Percentiles rank a stretch among this genome's conserved stretches.
Conservation (phyloP, 1,140 invertebrate genomes). For the Nomia melanderi region DNA sequence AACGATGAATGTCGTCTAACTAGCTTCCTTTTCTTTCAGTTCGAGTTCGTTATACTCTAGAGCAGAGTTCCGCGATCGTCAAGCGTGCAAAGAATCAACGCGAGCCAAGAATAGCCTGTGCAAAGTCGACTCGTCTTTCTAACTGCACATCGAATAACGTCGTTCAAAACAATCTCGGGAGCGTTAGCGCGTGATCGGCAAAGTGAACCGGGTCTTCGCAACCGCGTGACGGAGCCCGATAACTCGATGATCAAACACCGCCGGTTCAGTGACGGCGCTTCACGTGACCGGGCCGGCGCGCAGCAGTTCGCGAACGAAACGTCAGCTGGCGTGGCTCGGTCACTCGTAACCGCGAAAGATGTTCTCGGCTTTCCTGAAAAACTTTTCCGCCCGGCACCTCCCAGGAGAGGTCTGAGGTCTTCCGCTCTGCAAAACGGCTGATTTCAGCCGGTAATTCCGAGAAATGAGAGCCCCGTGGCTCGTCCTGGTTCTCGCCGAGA, state of each 20-base stretch:
- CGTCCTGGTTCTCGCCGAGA: conserved; percentile 54
- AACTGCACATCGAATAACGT: neutral
- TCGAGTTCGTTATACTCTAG: too few species aligned
- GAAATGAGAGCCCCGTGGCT: conserved; percentile 60
- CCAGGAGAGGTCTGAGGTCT: conserved; percentile 28
- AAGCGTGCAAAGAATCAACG: too few species aligned
- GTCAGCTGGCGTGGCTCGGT: conserved; percentile 34
- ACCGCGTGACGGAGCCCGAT: conserved; percentile 21
- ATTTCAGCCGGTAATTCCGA: conserved; percentile 50
- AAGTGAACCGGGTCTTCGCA: neutral
- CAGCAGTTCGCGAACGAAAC: conserved; percentile 2
- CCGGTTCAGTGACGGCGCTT: neutral
- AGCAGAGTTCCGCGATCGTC: too few species aligned
- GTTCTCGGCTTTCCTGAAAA: conserved; percentile 37
- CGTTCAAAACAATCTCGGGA: too few species aligned
- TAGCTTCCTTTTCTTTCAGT: too few species aligned
- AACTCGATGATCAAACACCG: conserved; percentile 59
- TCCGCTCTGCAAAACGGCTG: conserved; percentile 20
- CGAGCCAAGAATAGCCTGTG: too few species aligned
- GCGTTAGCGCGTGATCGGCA: neutral
- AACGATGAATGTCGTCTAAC: too few species aligned
- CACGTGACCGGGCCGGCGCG: neutral
- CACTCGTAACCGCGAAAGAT: conserved; percentile 58
- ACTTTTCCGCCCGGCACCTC: conserved; percentile 36
- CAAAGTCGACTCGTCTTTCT: too few species aligned